Evolutionary conservation across 2,113 vertebrate species (phyloP).

Genomic region (Hypomesus transpacificus): DNA sequence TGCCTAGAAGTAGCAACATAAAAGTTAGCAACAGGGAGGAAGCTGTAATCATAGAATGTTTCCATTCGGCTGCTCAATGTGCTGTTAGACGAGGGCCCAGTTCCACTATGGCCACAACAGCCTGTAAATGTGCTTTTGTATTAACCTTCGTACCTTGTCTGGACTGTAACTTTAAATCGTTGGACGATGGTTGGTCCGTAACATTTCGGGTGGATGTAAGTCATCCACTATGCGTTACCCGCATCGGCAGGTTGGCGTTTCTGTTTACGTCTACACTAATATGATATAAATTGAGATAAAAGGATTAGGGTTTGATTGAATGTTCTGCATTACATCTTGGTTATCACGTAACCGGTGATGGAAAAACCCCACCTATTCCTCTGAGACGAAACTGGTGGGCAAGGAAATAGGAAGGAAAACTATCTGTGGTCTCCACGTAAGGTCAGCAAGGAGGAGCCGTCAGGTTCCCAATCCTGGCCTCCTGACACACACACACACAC

Average conservation of each 20-base stretch:
- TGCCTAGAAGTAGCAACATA: neutral
- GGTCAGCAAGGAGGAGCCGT: constrained; percentile 17
- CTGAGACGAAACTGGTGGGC: constrained; percentile 52
- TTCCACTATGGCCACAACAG: constrained; percentile 3
- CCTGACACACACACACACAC: neutral
- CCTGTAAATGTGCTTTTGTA: too few species aligned
- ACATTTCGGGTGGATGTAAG: too few species aligned
- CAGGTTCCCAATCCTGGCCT: constrained; percentile 35
- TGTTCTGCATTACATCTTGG: too few species aligned
- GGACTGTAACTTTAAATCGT: too few species aligned
- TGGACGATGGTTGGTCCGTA: too few species aligned
- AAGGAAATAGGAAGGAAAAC: constrained; percentile 62
- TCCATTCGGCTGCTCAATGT: constrained; percentile 13
- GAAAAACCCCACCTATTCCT: constrained; percentile 47
- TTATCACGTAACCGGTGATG: neutral
- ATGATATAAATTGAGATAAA: too few species aligned
- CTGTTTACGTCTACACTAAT: too few species aligned
- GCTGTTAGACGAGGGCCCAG: constrained; percentile 1
- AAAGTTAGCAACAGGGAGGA: constrained; percentile 26
- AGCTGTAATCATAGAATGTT: constrained; percentile 29
- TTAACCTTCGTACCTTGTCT: too few species aligned
- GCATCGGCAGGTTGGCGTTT: too few species aligned
- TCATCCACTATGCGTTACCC: too few species aligned
- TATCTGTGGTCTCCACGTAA: constrained; percentile 38
- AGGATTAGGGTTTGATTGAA: too few species aligned